These are phyloP conservation scores for Psammodynastes pulverulentus DNA, from an alignment of 2,113 vertebrate genomes.

Conservation along the genomic window DNA sequence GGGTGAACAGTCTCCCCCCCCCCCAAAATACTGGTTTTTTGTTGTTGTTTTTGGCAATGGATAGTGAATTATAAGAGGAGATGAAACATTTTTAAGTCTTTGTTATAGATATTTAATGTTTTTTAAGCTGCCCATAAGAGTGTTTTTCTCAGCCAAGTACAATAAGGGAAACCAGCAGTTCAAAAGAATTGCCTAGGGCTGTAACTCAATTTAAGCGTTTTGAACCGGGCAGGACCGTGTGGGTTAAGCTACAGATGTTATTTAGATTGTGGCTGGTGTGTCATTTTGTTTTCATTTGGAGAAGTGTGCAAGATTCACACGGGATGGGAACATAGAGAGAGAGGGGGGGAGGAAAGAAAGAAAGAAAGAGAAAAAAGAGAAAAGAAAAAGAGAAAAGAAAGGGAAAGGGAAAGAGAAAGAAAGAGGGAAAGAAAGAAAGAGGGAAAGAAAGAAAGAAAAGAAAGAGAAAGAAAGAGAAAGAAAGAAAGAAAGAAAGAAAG, in stretches of 20 bases:
- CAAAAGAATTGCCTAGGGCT: not conserved
- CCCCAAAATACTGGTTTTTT: not conserved
- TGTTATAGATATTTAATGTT: not conserved
- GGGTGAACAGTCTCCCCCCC: not conserved
- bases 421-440: too few species aligned
- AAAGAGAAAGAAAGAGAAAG: too few species aligned
- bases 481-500: too few species aligned
- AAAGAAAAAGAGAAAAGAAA: too few species aligned
- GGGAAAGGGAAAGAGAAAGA: too few species aligned
- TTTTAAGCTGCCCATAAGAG: not conserved
- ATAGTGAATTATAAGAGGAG: not conserved
- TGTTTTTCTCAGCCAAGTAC: not conserved
- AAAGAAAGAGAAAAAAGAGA: rapidly evolving
- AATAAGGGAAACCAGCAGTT: not conserved
- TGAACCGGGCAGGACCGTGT: not conserved
- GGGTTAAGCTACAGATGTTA: not conserved
- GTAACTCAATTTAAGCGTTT: not conserved
- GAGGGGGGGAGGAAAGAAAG: too few species aligned
- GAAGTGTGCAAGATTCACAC: not conserved
- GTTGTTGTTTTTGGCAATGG: not conserved
- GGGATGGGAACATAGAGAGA: not conserved
- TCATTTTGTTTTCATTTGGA: not conserved
- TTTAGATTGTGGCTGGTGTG: not conserved
- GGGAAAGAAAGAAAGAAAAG: too few species aligned
- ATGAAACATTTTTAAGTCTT: not conserved